phyloP scores from a whole-genome alignment of 2,888 invertebrate genomes.

The Tetragnatha montana region DNA sequence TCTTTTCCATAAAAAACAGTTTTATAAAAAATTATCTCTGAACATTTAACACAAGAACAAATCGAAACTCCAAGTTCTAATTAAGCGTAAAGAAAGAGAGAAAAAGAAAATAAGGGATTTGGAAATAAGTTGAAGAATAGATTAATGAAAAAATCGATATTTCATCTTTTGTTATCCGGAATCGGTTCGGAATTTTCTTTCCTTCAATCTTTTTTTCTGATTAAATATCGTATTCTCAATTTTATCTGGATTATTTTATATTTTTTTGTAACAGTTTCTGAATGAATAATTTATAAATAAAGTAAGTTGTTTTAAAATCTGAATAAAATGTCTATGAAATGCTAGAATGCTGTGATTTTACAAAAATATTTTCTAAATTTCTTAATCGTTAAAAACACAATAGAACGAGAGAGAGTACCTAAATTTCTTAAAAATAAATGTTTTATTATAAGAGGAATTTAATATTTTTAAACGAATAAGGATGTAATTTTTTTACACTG shows the following conservation, averaged over 20 bases:
- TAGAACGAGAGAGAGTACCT: too few species aligned
- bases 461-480: too few species aligned
- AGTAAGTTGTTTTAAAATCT: too few species aligned
- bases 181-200: neutral
- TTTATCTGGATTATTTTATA: neutral
- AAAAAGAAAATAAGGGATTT: neutral
- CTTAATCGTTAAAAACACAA: too few species aligned
- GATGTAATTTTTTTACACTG: too few species aligned
- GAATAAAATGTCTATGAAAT: too few species aligned
- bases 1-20: neutral
- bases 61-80: neutral
- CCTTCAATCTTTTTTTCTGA: neutral
- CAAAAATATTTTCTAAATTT: too few species aligned
- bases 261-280: neutral
- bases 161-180: neutral
- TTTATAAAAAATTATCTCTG: neutral
- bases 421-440: too few species aligned
- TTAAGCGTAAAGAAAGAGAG: neutral
- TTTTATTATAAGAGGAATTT: too few species aligned
- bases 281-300: too few species aligned
- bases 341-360: too few species aligned
- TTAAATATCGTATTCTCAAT: neutral
- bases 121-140: neutral
- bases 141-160: conserved; percentile 35
- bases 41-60: neutral